These are phyloP conservation scores for Rhinogobio ventralis DNA, from an alignment of 2,797 vertebrate genomes.

Conservation along the genomic window DNA sequence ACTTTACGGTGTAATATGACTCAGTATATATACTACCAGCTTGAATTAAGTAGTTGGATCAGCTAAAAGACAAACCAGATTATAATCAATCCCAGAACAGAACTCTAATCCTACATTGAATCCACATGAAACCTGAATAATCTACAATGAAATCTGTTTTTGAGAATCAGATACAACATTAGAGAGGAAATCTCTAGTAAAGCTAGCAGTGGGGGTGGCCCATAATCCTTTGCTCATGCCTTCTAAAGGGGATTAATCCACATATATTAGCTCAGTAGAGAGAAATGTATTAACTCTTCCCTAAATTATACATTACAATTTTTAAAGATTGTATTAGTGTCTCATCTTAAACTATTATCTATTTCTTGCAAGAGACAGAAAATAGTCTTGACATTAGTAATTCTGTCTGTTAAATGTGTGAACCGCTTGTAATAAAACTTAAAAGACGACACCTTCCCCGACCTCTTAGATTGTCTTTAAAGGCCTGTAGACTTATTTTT, in stretches of 20 bases:
- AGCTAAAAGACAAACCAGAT: slow-evolving; percentile 5
- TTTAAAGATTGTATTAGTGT: slow-evolving; percentile 53
- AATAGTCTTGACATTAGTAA: background rate
- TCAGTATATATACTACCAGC: background rate
- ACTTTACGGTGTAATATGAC: background rate
- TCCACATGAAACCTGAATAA: slow-evolving; percentile 11
- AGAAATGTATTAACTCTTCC: slow-evolving; percentile 64
- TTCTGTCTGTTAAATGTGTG: background rate
- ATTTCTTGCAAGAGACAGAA: background rate
- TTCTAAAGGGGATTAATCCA: slow-evolving; percentile 64
- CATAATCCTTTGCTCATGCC: slow-evolving; percentile 64
- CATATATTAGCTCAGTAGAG: slow-evolving; percentile 57
- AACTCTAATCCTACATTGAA: slow-evolving; percentile 30
- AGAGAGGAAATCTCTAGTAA: slow-evolving; percentile 37
- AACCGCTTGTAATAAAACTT: background rate
- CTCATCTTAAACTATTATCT: slow-evolving; percentile 40
- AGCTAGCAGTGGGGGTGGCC: slow-evolving; percentile 51
- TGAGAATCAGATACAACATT: slow-evolving; percentile 2
- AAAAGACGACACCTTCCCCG: background rate
- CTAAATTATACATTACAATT: slow-evolving; percentile 55
- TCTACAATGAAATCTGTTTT: slow-evolving; percentile 26
- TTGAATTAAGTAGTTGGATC: slow-evolving; percentile 5
- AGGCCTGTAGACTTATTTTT: too few relatives aligned
- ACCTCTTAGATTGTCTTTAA: too few relatives aligned
- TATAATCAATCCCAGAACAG: background rate